These are phyloP conservation scores for Chromis chromis DNA, from an alignment of 2,797 vertebrate genomes.

Conservation along the genomic window DNA sequence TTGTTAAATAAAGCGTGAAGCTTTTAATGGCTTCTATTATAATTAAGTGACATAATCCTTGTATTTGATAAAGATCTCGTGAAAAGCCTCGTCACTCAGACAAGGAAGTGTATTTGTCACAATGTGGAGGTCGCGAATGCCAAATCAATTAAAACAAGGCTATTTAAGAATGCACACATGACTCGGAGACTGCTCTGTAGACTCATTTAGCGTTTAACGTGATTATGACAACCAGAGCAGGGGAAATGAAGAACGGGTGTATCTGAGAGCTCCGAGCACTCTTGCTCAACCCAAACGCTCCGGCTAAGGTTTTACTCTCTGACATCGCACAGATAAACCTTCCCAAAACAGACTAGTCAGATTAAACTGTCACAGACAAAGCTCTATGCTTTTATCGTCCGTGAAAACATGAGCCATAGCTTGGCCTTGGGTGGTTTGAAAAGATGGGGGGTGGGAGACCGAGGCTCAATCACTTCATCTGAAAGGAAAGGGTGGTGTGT, in stretches of 20 bases:
- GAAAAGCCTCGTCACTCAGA: slow-evolving; percentile 72
- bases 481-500: slow-evolving; percentile 59
- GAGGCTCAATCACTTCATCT: slow-evolving; percentile 73
- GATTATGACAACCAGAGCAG: slow-evolving; percentile 70
- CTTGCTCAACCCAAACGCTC: slow-evolving; percentile 65
- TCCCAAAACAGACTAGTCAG: slow-evolving; percentile 71
- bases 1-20: slow-evolving; percentile 72
- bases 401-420: slow-evolving; percentile 68
- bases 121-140: slow-evolving; percentile 71
- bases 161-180: slow-evolving; percentile 73
- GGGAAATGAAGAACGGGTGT: slow-evolving; percentile 70
- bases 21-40: slow-evolving; percentile 74
- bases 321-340: slow-evolving; percentile 71
- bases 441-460: slow-evolving; percentile 42
- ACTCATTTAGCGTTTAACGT: slow-evolving; percentile 77
- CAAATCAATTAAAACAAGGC: slow-evolving; percentile 79
- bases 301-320: slow-evolving; percentile 73
- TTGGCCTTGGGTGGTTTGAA: slow-evolving; percentile 73
- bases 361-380: slow-evolving; percentile 77
- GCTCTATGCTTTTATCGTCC: slow-evolving; percentile 67
- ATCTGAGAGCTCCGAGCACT: slow-evolving; percentile 63
- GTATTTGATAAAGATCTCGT: slow-evolving; percentile 77
- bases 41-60: slow-evolving; percentile 80
- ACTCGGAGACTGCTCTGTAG: slow-evolving; percentile 66
- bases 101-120: slow-evolving; percentile 65